Evolutionary conservation across 2,797 vertebrate species (phyloP).

Genomic region (Aselliscus stoliczkanus): DNA sequence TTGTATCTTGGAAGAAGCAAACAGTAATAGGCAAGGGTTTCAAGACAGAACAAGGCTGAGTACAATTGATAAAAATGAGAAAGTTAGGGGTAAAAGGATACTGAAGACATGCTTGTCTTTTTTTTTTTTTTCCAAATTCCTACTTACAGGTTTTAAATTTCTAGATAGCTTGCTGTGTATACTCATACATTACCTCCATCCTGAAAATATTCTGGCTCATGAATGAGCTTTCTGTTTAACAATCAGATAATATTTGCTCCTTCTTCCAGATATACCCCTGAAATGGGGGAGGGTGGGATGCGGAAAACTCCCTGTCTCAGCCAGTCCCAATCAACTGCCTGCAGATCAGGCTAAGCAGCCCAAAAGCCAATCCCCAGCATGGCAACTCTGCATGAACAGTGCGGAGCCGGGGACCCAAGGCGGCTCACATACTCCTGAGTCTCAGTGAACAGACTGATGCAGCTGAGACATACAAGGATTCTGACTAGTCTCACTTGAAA

Average conservation of each 20-base stretch:
- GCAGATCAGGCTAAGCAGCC: too few species aligned
- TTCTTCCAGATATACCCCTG: not conserved
- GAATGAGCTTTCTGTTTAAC: not conserved
- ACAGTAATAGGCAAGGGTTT: not conserved
- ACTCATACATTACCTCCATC: not conserved
- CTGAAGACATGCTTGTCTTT: not conserved
- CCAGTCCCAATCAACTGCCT: too few species aligned
- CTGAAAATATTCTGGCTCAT: not conserved
- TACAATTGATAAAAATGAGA: not conserved
- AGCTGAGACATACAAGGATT: not conserved
- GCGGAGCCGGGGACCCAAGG: too few species aligned
- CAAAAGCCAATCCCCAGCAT: too few species aligned
- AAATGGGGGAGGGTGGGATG: not conserved
- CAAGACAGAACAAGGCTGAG: not conserved
- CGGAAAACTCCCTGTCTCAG: too few species aligned
- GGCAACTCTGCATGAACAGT: too few species aligned
- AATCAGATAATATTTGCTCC: not conserved
- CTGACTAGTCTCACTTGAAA: not conserved
- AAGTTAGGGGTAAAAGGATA: not conserved
- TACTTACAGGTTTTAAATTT: not conserved
- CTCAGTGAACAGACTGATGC: too few species aligned
- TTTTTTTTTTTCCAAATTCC: not conserved
- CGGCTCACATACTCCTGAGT: too few species aligned
- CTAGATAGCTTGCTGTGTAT: not conserved
- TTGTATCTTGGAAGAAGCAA: not conserved